Evolutionary conservation across 2,888 invertebrate species (phyloP).

Genomic region (Ptychoptera contaminata): DNA sequence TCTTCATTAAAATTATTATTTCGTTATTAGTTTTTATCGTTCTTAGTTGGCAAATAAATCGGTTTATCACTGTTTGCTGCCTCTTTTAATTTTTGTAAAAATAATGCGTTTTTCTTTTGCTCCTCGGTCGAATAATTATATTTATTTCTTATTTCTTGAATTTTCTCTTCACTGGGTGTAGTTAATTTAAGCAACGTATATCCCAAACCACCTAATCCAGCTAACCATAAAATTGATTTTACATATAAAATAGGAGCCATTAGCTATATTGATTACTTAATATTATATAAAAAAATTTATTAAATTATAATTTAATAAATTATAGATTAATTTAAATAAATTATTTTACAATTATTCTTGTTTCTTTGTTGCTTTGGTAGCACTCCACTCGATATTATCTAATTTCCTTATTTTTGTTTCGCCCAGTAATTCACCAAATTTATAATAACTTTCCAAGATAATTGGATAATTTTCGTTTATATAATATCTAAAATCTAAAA

Average conservation of each 20-base stretch:
- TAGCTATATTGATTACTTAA: conserved; percentile 8
- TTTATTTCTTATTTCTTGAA: conserved; percentile 18
- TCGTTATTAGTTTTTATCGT: neutral
- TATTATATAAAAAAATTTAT: no score
- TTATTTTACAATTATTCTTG: conserved; percentile 36
- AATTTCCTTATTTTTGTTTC: conserved; percentile 32
- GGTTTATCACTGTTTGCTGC: conserved; percentile 16
- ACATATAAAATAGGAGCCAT: conserved; percentile 26
- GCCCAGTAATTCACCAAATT: conserved; percentile 44
- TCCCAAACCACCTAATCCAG: conserved; percentile 41
- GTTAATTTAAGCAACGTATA: conserved; percentile 41
- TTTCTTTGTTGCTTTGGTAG: conserved; percentile 27
- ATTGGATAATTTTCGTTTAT: conserved; percentile 48
- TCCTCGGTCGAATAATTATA: conserved; percentile 13
- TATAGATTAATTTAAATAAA: conserved; percentile 34
- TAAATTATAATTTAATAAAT: conserved; percentile 15
- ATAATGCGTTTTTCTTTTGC: conserved; percentile 20
- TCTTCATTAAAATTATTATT: conserved; percentile 5
- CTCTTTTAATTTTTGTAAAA: conserved; percentile 21
- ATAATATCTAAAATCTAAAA: conserved; percentile 54
- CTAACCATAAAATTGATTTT: conserved; percentile 40
- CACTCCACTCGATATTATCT: conserved; percentile 40
- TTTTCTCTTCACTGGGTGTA: conserved; percentile 33
- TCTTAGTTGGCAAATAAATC: conserved; percentile 13
- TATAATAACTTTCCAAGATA: conserved; percentile 52